Conservation (phyloP, 2,113 vertebrate species). For the Coptodon bakossiorum region DNA sequence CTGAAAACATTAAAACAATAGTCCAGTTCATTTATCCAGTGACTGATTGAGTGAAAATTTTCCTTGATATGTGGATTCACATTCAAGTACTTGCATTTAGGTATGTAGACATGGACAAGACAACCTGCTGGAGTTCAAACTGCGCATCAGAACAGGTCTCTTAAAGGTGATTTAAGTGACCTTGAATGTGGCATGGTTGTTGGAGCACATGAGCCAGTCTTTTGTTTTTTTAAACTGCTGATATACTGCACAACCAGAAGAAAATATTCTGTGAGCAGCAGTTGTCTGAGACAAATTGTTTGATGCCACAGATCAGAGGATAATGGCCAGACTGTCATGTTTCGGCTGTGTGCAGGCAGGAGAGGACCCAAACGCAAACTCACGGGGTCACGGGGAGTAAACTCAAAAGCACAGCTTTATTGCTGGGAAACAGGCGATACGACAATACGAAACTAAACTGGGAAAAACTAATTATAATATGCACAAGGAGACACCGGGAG, state of each 20-base stretch:
- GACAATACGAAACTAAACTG: neutral
- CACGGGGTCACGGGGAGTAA: neutral
- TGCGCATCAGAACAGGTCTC: neutral
- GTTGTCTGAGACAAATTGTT: neutral
- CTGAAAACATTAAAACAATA: neutral
- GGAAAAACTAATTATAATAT: neutral
- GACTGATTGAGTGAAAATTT: fast-evolving
- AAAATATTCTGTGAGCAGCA: neutral
- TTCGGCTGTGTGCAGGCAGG: neutral
- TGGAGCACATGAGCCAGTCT: fast-evolving
- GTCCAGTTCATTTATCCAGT: neutral
- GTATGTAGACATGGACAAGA: fast-evolving
- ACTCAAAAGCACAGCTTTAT: neutral
- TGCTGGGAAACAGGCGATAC: neutral
- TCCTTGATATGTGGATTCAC: neutral
- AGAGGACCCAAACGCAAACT: neutral
- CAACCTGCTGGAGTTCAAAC: neutral
- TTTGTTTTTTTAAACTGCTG: fast-evolving
- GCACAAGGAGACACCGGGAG: neutral
- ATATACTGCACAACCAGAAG: neutral
- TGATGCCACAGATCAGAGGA: neutral
- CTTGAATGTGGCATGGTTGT: neutral
- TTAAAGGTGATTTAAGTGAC: neutral
- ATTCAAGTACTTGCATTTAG: neutral
- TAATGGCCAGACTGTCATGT: neutral